These are phyloP conservation scores for Epistrophe eligans DNA, from an alignment of 2,888 invertebrate genomes.

Conservation along the genomic window DNA sequence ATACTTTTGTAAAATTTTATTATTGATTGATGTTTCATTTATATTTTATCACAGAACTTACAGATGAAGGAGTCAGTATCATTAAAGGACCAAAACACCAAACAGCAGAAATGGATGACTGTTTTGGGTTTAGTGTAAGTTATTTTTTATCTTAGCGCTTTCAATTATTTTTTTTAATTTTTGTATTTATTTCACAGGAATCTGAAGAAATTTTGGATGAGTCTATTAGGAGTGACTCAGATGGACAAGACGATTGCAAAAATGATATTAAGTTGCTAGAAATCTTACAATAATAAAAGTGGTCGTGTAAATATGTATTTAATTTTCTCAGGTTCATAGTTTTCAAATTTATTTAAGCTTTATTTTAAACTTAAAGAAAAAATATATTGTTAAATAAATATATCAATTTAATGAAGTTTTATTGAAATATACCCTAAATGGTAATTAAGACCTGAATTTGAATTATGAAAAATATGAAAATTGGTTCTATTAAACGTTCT, in stretches of 20 bases:
- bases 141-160: neutral
- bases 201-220: conserved; percentile 63
- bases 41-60: conserved; percentile 48
- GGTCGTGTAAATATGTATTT: conserved; percentile 37
- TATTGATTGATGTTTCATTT: conserved; percentile 72
- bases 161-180: neutral
- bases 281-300: conserved; percentile 51
- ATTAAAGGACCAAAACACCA: conserved; percentile 48
- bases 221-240: neutral
- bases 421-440: neutral
- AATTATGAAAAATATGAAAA: neutral
- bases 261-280: conserved; percentile 53
- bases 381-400: neutral
- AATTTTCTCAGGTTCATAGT: conserved; percentile 66
- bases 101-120: conserved; percentile 77
- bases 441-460: neutral
- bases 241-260: conserved; percentile 48
- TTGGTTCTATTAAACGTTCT: too few species aligned
- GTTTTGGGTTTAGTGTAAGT: conserved; percentile 81
- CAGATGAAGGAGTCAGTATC: conserved; percentile 52
- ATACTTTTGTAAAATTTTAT: neutral
- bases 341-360: conserved; percentile 49
- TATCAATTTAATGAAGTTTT: neutral
- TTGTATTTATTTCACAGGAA: conserved; percentile 20
- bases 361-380: conserved; percentile 26